Evolutionary conservation across 1,140 invertebrate species (phyloP).

Genomic region (Leptinotarsa texana): DNA sequence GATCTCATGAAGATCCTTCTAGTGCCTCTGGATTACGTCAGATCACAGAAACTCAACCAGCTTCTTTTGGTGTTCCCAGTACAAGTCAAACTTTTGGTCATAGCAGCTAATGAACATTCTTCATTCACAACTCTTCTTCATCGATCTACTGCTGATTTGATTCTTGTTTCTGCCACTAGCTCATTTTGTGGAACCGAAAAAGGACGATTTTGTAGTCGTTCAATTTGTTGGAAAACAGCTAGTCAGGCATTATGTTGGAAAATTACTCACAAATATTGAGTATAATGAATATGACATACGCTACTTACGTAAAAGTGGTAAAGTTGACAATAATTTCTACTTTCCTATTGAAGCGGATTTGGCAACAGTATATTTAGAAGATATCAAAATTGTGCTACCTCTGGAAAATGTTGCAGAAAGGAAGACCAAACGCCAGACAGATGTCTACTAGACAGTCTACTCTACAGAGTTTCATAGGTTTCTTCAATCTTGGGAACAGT

Average conservation of each 20-base stretch:
- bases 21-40: not conserved
- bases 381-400: no score
- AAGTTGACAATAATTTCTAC: not conserved
- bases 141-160: not conserved
- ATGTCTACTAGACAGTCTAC: no score
- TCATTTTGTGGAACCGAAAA: not conserved
- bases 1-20: not conserved
- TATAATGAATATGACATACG: not conserved
- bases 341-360: not conserved
- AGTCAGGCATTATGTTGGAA: not conserved
- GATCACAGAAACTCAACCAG: not conserved
- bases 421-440: no score
- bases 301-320: not conserved
- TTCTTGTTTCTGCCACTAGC: not conserved
- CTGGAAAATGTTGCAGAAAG: no score
- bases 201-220: not conserved
- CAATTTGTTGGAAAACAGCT: not conserved
- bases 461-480: no score
- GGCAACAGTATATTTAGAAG: not conserved
- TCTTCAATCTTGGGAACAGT: no score
- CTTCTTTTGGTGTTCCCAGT: not conserved
- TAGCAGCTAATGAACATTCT: not conserved
- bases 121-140: not conserved
- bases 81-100: not conserved
- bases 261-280: constrained; percentile 1